phyloP scores from a whole-genome alignment of 2,797 vertebrate species.

The Naso thynnoides region DNA sequence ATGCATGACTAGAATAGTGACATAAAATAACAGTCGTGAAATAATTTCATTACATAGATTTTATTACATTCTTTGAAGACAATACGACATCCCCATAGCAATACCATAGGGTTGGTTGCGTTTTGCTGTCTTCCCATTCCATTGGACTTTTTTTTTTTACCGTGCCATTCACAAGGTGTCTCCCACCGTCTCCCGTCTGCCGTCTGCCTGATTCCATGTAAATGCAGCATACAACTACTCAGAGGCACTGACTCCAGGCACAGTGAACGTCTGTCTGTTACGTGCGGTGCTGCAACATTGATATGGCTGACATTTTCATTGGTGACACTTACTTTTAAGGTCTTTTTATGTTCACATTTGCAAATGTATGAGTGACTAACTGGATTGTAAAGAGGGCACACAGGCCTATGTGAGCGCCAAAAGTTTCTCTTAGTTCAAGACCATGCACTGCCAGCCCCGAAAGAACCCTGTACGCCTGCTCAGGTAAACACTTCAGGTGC shows the following conservation, averaged over 20 bases:
- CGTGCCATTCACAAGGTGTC: too few relatives aligned
- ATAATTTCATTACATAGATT: too few relatives aligned
- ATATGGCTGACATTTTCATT: conserved; percentile 45
- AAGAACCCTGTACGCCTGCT: conserved; percentile 20
- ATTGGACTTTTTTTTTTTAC: too few relatives aligned
- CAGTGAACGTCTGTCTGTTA: conserved; percentile 2
- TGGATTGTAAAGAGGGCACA: conserved; percentile 49
- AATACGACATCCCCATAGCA: too few relatives aligned
- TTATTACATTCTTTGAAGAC: too few relatives aligned
- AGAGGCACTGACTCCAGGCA: background rate
- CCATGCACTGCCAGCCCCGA: conserved; percentile 24
- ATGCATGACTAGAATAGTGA: too few relatives aligned
- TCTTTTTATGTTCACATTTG: conserved; percentile 38
- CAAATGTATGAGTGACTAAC: conserved; percentile 68
- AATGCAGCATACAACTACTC: background rate
- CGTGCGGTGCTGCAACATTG: conserved; percentile 24
- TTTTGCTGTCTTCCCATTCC: too few relatives aligned
- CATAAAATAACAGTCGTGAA: too few relatives aligned
- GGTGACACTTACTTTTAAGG: conserved; percentile 31
- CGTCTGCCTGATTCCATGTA: too few relatives aligned
- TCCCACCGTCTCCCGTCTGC: too few relatives aligned
- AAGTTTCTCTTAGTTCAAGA: conserved; percentile 39
- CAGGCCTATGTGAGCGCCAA: conserved; percentile 62
- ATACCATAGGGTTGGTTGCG: too few relatives aligned
- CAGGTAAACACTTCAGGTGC: conserved; percentile 39